Conservation (phyloP, 2,113 vertebrate genomes). For the Alethe castanea region DNA sequence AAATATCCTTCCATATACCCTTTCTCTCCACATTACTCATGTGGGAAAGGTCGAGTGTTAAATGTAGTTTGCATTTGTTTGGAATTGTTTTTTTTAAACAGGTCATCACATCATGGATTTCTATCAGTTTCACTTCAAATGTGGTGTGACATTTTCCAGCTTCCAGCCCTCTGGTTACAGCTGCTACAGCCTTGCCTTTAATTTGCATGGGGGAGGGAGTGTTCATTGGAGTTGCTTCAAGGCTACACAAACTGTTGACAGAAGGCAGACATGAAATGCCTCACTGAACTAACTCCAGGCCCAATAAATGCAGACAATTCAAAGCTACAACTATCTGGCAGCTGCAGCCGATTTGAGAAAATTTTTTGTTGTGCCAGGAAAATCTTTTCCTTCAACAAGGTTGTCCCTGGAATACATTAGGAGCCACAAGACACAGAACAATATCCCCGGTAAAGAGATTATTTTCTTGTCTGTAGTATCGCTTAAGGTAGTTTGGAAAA, state of each 20-base stretch:
- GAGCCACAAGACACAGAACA: constrained; percentile 26
- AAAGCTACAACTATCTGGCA: constrained; percentile 54
- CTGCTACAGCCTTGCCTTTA: neutral
- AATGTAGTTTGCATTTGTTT: neutral
- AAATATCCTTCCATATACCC: neutral
- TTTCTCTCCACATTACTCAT: neutral
- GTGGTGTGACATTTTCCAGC: constrained; percentile 33
- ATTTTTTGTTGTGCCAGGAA: constrained; percentile 38
- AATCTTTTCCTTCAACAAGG: constrained; percentile 26
- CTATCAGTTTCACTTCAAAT: neutral
- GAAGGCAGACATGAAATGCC: constrained; percentile 41
- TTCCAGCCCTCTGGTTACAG: neutral
- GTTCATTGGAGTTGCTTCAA: constrained; percentile 3
- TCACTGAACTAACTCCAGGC: constrained; percentile 46
- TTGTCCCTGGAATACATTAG: constrained; percentile 43
- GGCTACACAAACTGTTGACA: constrained; percentile 47
- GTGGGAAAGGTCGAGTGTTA: neutral
- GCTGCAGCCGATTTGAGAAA: constrained; percentile 29
- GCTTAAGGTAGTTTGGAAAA: constrained; percentile 17
- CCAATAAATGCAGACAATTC: constrained; percentile 57
- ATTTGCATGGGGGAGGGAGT: neutral
- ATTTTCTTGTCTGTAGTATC: constrained; percentile 27
- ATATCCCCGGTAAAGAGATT: constrained; percentile 15
- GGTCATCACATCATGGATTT: neutral
- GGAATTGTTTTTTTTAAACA: neutral